Base-by-base conservation (phyloP, 2,888 invertebrate genomes). In the Scaptodrosophila latifasciaeformis region DNA sequence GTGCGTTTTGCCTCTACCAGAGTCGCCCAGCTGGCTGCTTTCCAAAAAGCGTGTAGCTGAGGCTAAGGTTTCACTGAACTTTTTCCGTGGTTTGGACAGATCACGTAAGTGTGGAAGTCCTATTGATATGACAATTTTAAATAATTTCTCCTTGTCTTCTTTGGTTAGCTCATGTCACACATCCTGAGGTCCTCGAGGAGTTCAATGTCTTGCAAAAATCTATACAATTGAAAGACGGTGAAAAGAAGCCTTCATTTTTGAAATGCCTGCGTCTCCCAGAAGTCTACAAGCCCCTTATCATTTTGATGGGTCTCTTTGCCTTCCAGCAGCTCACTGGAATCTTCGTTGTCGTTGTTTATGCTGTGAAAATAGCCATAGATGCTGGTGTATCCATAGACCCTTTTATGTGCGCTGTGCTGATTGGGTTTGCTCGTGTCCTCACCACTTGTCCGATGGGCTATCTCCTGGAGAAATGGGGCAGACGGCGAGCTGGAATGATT, bases 321-420 rank as follows among this genome's bases (percentile, higher is more conserved):
- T 89, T 90, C 5, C 90, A 90, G 55, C 92, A 93, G 76, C 90
- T 92, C 69, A 90, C 91, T 4, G 93, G 93, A 1, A 90, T 91
- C 1, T 92, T 92, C 62, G 92, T 92, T 0, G 88, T 93, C 1
- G 90, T 90, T 1, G 92, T 92, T 60, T 93, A 93, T 81, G 91
- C 92, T 0, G 91, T 92, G 43, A 88, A 90, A 66, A 90, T 92
- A 42, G 89, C 92, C 57, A 87, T 88, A 54, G 88, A 89, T 37
- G 87, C 92, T 0, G 90, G 91, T 0, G 87, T 88, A 21, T 88
- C 88, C 1, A 86, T 92, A 15, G 89, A 92, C 76, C 90, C 91
- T 49, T 92, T 92, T 65, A 77, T 90, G 52, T 91, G 90, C 10
- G 92, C 91, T 81, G 82, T 92, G 3, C 85, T 90, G 1, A 89